Percentiles rank a stretch among this genome's conserved stretches.
Evolutionary conservation across 2,888 invertebrate species (phyloP).

Genomic region (Hofmannophila pseudospretella): DNA sequence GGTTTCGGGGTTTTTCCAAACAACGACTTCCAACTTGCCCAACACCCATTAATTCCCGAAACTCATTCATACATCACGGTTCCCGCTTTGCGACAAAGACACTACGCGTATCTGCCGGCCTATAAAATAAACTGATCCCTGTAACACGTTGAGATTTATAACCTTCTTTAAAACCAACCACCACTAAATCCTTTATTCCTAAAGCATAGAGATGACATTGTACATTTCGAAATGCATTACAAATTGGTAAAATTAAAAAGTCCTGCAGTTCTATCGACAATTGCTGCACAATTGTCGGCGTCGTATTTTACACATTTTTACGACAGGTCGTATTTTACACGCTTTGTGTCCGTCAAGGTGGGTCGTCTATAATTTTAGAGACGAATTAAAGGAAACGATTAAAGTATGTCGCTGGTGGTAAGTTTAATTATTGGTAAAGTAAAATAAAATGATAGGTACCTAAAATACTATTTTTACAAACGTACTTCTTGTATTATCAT

Average conservation of each 20-base stretch:
- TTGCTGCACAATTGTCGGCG: conserved; percentile 52
- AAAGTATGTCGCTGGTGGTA: conserved; percentile 4
- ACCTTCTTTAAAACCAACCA: too few species aligned
- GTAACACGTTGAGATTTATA: conserved; percentile 6
- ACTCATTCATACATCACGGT: conserved; percentile 66
- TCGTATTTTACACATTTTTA: conserved; percentile 61
- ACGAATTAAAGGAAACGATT: conserved; percentile 28
- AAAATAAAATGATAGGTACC: too few species aligned
- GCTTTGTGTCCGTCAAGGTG: conserved; percentile 33
- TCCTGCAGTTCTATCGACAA: conserved; percentile 48
- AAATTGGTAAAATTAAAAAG: conserved; percentile 25
- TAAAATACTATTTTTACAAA: too few species aligned
- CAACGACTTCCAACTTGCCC: background rate
- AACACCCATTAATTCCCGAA: conserved; percentile 37
- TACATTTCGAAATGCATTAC: conserved; percentile 5
- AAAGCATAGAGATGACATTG: conserved; percentile 17
- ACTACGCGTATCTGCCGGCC: conserved; percentile 37
- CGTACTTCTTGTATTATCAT: too few species aligned
- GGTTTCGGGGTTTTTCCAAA: background rate
- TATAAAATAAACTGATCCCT: too few species aligned
- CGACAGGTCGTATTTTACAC: conserved; percentile 55
- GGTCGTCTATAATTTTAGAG: conserved; percentile 24
- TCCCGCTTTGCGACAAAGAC: conserved; percentile 44
- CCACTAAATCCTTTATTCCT: conserved; percentile 9
- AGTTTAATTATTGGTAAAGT: too few species aligned